These are phyloP conservation scores for Prinia subflava DNA, from an alignment of 2,113 vertebrate species.

Conservation along the genomic window DNA sequence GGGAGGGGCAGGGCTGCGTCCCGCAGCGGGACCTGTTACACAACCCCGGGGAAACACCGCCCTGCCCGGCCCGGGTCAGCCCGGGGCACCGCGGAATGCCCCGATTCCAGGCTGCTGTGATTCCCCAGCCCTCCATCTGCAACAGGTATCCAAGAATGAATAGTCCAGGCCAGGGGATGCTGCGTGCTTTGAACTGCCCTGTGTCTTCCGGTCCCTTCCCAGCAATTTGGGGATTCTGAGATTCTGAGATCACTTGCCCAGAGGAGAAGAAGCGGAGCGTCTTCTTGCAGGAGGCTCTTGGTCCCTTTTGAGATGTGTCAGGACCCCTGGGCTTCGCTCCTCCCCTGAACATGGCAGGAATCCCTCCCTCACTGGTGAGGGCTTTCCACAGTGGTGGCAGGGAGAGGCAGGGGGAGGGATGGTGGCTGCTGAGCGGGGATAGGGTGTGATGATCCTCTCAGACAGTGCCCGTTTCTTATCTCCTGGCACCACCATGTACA, in stretches of 20 bases:
- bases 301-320: background rate
- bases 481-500: background rate
- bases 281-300: background rate
- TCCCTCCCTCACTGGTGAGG: rapidly evolving
- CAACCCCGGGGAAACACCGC: background rate
- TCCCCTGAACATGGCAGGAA: background rate
- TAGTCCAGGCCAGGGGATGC: background rate
- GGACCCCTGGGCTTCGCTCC: background rate
- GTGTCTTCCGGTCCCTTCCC: background rate
- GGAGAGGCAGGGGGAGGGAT: background rate
- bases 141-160: background rate
- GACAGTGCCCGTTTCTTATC: background rate
- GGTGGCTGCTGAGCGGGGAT: background rate
- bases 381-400: background rate
- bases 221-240: rapidly evolving
- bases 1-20: background rate
- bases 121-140: background rate
- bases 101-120: rapidly evolving
- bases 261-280: background rate
- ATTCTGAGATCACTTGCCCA: rapidly evolving
- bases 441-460: background rate
- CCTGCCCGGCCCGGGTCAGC: background rate
- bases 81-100: rapidly evolving
- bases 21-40: background rate
- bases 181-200: too few relatives aligned